Conservation (phyloP, 2,888 invertebrate genomes). For the Spisula solida region DNA sequence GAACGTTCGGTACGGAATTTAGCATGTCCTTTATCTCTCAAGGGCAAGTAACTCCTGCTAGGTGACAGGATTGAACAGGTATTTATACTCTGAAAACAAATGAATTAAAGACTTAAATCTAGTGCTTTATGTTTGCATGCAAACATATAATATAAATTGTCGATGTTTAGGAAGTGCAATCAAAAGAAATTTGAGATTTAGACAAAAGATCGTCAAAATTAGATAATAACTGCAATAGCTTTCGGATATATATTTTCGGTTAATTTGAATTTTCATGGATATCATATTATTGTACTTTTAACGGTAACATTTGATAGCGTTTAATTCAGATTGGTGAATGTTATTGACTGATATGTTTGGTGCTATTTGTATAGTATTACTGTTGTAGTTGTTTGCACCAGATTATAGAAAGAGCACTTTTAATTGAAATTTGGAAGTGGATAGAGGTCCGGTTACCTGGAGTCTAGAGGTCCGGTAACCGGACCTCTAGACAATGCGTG, state of each 20-base stretch:
- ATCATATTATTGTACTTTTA: too few species aligned
- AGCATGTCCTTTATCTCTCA: not conserved
- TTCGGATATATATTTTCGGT: not conserved
- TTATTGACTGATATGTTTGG: too few species aligned
- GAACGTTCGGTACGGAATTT: not conserved
- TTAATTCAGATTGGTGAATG: too few species aligned
- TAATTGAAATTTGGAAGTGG: too few species aligned
- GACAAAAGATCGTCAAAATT: not conserved
- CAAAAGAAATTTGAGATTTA: too few species aligned
- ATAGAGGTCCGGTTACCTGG: too few species aligned
- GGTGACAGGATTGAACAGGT: not conserved
- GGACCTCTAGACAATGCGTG: too few species aligned
- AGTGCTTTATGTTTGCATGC: not conserved
- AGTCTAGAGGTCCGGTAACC: too few species aligned
- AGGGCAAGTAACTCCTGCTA: conserved; percentile 11
- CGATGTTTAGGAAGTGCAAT: not conserved
- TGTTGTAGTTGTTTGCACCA: too few species aligned
- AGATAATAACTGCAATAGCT: not conserved
- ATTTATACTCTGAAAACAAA: not conserved
- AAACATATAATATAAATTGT: not conserved
- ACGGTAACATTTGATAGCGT: too few species aligned
- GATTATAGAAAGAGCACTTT: too few species aligned
- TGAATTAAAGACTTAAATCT: not conserved
- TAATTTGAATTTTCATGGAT: not conserved
- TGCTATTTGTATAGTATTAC: too few species aligned